Percentiles rank a stretch among this genome's conserved stretches.
Evolutionary conservation across 2,797 vertebrate species (phyloP).

Genomic region (Acipenser ruthenus): DNA sequence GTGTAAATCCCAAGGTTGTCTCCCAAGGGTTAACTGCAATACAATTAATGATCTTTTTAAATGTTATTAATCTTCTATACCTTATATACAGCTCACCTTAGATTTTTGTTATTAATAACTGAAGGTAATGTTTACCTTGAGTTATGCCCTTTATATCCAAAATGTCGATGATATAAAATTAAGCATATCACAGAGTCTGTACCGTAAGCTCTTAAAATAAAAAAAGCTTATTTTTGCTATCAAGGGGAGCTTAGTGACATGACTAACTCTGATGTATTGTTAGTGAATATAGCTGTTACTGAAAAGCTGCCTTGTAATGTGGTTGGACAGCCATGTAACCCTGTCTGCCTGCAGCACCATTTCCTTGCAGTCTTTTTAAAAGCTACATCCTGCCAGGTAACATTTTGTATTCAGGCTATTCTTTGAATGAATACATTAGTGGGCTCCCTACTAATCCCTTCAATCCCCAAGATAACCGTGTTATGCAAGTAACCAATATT

Average conservation of each 20-base stretch:
- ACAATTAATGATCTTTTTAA: too few relatives aligned
- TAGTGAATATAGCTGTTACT: constrained; percentile 52
- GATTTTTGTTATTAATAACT: too few relatives aligned
- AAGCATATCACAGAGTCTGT: too few relatives aligned
- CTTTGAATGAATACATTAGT: constrained; percentile 41
- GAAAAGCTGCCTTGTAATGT: constrained; percentile 53
- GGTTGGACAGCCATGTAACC: constrained; percentile 26
- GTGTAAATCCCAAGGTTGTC: too few relatives aligned
- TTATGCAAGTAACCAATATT: constrained; percentile 25
- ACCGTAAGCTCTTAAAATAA: too few relatives aligned
- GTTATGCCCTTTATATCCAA: too few relatives aligned
- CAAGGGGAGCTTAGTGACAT: not conserved
- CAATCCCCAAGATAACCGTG: constrained; percentile 46
- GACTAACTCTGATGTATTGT: constrained; percentile 31
- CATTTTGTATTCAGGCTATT: constrained; percentile 26
- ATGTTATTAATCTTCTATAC: too few relatives aligned
- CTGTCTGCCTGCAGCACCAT: constrained; percentile 36
- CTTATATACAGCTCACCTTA: too few relatives aligned
- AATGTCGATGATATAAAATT: too few relatives aligned
- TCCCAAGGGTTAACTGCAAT: too few relatives aligned
- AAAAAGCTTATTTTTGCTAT: too few relatives aligned
- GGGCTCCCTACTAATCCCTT: constrained; percentile 48
- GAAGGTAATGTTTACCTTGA: too few relatives aligned
- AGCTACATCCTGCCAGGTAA: constrained; percentile 24
- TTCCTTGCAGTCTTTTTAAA: constrained; percentile 23